Base-by-base conservation (phyloP, 2,797 vertebrate species). In the Cottoperca gobio region DNA sequence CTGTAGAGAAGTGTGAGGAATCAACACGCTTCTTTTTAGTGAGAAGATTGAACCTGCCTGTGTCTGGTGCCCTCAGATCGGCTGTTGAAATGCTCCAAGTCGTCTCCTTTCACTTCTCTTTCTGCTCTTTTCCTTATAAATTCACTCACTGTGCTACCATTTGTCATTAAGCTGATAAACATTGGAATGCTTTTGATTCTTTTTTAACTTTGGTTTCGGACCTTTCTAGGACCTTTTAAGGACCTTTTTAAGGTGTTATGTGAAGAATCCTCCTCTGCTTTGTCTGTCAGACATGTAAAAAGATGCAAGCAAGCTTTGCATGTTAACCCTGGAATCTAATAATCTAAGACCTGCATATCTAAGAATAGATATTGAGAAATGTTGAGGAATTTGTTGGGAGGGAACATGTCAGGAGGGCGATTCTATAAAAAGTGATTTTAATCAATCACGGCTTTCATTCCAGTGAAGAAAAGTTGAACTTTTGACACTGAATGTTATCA, bases 151-250 rank as follows among this genome's bases (percentile, higher is more conserved):
- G 24, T 26, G 23, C 35, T 17, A 35, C 10, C 23, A 35, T 63
- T 79, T 50, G 13, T 17, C 21, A 11, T 10, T 8, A 16, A 12
- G 2, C 24, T 50, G 21, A 49, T 14, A 50, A 48, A 26, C 2
- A 10, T 0, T 66, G 50, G 50, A 33, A 70, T 40, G 58, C 35
- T 46, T 53, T 55, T 13, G 54, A 54, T 81, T 50, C n/a, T 61
- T 84, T 75, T 79, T 69, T 61, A 61, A 33, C 28, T 2, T 5
- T 26, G 17, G 50, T 42, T 67, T 73, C 42, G 54, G 50, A 28
- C 17, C 40, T n/a, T n/a, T n/a, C n/a, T n/a, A n/a, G n/a, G n/a
- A n/a, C n/a, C n/a, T n/a, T n/a, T n/a, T n/a, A n/a, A n/a, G n/a
- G n/a, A n/a, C n/a, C n/a, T n/a, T n/a, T n/a, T n/a, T n/a, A n/a